A percentile compares a stretch with the other conserved stretches of the same genome.
Conservation (phyloP, 1,140 invertebrate genomes). For the Phymastichus coffea region DNA sequence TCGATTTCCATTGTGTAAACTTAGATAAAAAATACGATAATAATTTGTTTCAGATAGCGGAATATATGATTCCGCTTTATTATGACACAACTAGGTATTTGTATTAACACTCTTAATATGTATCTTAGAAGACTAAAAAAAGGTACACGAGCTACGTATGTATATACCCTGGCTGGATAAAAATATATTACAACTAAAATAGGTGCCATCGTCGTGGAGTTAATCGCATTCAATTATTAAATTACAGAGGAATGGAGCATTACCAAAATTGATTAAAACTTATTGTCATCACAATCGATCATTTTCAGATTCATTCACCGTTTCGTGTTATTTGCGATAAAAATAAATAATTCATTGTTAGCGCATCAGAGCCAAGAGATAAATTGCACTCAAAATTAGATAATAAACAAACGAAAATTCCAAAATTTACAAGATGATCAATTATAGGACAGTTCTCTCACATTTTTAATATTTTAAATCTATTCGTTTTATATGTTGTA, state of each 20-base stretch:
- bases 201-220: background rate
- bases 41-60: constrained; percentile 3
- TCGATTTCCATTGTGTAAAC: constrained; percentile 5
- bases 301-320: too few relatives aligned
- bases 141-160: constrained; percentile 2
- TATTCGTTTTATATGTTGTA: too few relatives aligned
- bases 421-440: too few relatives aligned
- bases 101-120: constrained; percentile 18
- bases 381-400: too few relatives aligned
- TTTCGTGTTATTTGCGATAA: too few relatives aligned
- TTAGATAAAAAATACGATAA: constrained; percentile 24
- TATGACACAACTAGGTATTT: constrained; percentile 5
- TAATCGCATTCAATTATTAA: background rate
- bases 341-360: too few relatives aligned
- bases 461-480: background rate
- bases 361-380: too few relatives aligned
- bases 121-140: constrained; percentile 16
- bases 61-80: background rate
- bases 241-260: constrained; percentile 5
- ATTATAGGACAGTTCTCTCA: background rate
- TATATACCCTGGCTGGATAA: background rate
- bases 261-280: background rate
- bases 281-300: constrained; percentile 8
- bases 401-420: too few relatives aligned
- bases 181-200: constrained; percentile 1